Evolutionary conservation across 2,113 vertebrate genomes (phyloP).

Genomic region (Ifrita kowaldi): DNA sequence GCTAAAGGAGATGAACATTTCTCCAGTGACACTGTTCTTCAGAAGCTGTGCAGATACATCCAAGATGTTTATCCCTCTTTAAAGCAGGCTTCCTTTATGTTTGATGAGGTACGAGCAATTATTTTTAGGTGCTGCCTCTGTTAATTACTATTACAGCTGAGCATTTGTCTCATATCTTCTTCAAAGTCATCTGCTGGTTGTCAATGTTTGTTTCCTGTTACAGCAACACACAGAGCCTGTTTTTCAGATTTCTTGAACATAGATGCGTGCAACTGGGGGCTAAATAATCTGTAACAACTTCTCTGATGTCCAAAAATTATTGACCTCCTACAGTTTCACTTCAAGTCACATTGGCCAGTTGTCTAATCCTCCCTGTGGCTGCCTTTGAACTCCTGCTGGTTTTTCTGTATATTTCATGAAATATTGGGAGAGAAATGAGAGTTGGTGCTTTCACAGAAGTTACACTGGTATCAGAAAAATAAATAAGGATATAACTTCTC

Average conservation of each 20-base stretch:
- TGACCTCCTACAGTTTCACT: background rate
- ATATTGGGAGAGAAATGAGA: background rate
- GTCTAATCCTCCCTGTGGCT: background rate
- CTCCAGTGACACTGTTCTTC: background rate
- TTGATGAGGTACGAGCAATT: constrained; percentile 42
- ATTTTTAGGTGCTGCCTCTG: background rate
- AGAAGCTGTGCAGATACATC: constrained; percentile 39
- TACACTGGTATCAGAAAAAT: background rate
- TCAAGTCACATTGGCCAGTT: background rate
- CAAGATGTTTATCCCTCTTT: constrained; percentile 25
- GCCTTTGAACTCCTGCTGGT: background rate
- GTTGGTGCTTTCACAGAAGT: background rate
- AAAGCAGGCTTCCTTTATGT: constrained; percentile 54
- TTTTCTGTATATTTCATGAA: background rate
- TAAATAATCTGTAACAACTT: background rate
- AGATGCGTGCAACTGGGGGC: background rate
- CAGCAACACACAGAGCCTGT: background rate
- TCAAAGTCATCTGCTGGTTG: background rate
- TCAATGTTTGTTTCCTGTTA: background rate
- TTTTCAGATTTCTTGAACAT: background rate
- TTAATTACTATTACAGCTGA: background rate
- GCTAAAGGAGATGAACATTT: background rate
- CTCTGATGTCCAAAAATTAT: background rate
- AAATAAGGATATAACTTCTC: background rate
- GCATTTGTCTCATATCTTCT: background rate